A percentile compares a stretch with the other conserved stretches of the same genome.
Evolutionary conservation across 2,888 invertebrate genomes (phyloP).

Genomic region (Oscheius sp.): DNA sequence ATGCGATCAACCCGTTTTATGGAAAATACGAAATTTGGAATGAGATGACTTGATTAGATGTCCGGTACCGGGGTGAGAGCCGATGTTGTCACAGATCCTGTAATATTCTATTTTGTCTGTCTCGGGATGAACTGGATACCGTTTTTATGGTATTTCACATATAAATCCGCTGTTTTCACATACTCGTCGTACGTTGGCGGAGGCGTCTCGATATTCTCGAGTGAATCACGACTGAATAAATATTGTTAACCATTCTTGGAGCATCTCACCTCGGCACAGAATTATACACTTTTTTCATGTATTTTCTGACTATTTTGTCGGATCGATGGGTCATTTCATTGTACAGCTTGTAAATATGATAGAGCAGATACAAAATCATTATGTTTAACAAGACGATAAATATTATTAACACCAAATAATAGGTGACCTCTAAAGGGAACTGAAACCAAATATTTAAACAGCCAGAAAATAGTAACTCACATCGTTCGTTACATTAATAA

Average conservation of each 20-base stretch:
- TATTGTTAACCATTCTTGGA: neutral
- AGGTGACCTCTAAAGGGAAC: slow-evolving; percentile 31
- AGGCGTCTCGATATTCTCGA: slow-evolving; percentile 46
- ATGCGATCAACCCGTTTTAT: slow-evolving; percentile 1
- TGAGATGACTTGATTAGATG: slow-evolving; percentile 1
- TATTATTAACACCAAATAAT: slow-evolving; percentile 11
- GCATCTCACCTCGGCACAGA: slow-evolving; percentile 22
- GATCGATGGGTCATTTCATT: slow-evolving; percentile 8
- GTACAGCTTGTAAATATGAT: slow-evolving; percentile 13
- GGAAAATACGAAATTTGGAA: neutral
- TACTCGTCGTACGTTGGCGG: slow-evolving; percentile 54
- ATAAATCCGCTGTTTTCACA: slow-evolving; percentile 50
- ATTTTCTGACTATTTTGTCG: slow-evolving; percentile 33
- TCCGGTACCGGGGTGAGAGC: neutral
- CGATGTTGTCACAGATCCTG: slow-evolving; percentile 13
- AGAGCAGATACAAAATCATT: slow-evolving; percentile 6
- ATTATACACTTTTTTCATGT: slow-evolving; percentile 32
- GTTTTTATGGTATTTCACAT: slow-evolving; percentile 46
- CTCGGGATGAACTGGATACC: slow-evolving; percentile 1
- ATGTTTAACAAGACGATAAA: slow-evolving; percentile 17
- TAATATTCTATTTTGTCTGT: neutral
- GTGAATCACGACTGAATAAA: slow-evolving; percentile 35
- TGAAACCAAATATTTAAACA: slow-evolving; percentile 5
- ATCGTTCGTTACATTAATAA: slow-evolving; percentile 18
- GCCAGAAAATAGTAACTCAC: neutral